Evolutionary conservation across 2,797 vertebrate species (phyloP).

Genomic region (Spinibarbus caldwelli): DNA sequence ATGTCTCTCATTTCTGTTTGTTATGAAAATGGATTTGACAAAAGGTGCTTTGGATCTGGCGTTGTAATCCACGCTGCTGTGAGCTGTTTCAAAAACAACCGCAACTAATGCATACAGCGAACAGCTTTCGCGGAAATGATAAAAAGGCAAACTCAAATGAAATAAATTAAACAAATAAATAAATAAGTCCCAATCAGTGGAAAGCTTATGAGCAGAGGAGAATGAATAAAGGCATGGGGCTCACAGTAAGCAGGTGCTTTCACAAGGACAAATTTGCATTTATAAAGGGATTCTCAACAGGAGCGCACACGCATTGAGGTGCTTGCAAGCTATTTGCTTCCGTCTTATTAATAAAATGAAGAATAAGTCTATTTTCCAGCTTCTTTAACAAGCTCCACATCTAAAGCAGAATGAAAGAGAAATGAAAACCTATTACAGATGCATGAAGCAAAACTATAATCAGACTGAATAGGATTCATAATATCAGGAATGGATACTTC

Average conservation of each 20-base stretch:
- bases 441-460: constrained; percentile 46
- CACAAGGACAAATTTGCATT: constrained; percentile 56
- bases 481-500: neutral
- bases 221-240: constrained; percentile 47
- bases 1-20: constrained; percentile 29
- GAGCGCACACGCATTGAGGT: constrained; percentile 25
- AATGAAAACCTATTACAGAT: constrained; percentile 37
- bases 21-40: constrained; percentile 43
- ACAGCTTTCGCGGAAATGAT: neutral
- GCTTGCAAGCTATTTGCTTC: constrained; percentile 52
- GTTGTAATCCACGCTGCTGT: constrained; percentile 29
- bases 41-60: constrained; percentile 14
- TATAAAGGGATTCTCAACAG: constrained; percentile 53
- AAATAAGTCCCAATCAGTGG: constrained; percentile 42
- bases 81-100: constrained; percentile 30
- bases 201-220: constrained; percentile 47
- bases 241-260: constrained; percentile 46
- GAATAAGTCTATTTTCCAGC: constrained; percentile 48
- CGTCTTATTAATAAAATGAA: constrained; percentile 54
- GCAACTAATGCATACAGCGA: neutral
- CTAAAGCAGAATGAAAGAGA: constrained; percentile 46
- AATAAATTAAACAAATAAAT: constrained; percentile 48
- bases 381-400: constrained; percentile 39
- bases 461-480: constrained; percentile 19
- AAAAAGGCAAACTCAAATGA: constrained; percentile 37